Evolutionary conservation across 2,888 invertebrate species (phyloP).

Genomic region (Heteromurus nitidus): DNA sequence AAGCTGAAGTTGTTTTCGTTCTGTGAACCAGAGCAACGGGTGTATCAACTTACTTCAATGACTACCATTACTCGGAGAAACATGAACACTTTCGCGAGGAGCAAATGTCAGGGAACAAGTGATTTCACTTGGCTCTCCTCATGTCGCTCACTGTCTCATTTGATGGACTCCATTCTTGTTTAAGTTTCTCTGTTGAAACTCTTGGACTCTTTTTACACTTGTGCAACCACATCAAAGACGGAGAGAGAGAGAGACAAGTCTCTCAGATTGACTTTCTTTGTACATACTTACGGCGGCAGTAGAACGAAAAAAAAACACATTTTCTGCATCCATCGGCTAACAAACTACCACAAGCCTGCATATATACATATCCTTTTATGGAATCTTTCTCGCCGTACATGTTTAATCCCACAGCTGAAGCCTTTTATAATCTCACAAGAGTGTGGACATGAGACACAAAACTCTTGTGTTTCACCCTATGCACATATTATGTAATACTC

Average conservation of each 20-base stretch:
- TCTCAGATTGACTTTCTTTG: slow-evolving; percentile 46
- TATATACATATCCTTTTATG: neutral
- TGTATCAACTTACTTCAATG: neutral
- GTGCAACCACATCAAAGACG: slow-evolving; percentile 31
- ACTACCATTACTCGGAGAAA: neutral
- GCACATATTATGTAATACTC: too few species aligned
- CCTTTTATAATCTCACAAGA: too few species aligned
- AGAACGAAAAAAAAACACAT: neutral
- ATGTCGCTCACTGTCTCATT: slow-evolving; percentile 30
- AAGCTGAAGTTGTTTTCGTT: neutral
- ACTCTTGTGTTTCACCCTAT: too few species aligned
- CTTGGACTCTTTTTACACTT: slow-evolving; percentile 39
- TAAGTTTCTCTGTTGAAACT: slow-evolving; percentile 40
- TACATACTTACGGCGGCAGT: neutral
- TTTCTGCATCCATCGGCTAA: neutral
- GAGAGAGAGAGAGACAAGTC: neutral
- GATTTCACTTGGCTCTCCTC: slow-evolving; percentile 39
- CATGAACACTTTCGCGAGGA: neutral
- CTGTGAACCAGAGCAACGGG: neutral
- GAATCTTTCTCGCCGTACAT: neutral
- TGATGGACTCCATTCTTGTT: slow-evolving; percentile 49
- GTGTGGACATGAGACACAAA: too few species aligned
- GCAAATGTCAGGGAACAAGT: slow-evolving; percentile 27
- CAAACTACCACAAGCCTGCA: neutral
- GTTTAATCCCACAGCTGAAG: too few species aligned